Evolutionary conservation across 1,140 invertebrate species (phyloP).

Genomic region (Neotoxoptera formosana): DNA sequence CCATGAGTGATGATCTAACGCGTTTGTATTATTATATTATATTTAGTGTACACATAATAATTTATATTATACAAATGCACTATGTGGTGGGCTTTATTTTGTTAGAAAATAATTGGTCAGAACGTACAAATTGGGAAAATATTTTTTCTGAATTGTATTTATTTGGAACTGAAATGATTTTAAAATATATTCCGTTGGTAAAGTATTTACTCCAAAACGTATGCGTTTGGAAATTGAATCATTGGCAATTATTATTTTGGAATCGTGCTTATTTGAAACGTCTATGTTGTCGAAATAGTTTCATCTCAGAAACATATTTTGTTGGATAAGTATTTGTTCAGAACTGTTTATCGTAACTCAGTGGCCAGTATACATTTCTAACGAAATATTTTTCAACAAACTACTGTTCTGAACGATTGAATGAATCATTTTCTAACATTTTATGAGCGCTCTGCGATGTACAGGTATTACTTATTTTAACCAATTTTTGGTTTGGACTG

Average conservation of each 20-base stretch:
- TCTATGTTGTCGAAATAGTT: no score
- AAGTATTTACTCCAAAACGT: no score
- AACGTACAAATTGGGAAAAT: background rate
- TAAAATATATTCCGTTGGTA: background rate
- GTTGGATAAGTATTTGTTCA: background rate
- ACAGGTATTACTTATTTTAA: background rate
- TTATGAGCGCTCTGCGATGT: background rate
- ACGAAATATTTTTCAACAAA: background rate
- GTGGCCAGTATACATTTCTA: no score
- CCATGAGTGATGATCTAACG: background rate
- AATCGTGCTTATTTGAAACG: no score
- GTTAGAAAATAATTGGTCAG: background rate
- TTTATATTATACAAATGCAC: background rate
- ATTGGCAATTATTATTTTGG: no score
- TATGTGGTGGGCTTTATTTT: background rate
- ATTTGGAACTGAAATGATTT: background rate
- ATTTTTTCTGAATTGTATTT: background rate
- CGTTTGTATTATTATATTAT: background rate
- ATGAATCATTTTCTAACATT: background rate
- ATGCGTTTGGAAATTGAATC: no score
- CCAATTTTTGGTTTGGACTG: background rate
- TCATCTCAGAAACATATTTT: background rate
- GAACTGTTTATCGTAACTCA: background rate
- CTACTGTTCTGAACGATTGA: background rate
- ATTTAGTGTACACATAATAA: background rate